Evolutionary conservation across 2,113 vertebrate genomes (phyloP).

Genomic region (Limanda limanda): DNA sequence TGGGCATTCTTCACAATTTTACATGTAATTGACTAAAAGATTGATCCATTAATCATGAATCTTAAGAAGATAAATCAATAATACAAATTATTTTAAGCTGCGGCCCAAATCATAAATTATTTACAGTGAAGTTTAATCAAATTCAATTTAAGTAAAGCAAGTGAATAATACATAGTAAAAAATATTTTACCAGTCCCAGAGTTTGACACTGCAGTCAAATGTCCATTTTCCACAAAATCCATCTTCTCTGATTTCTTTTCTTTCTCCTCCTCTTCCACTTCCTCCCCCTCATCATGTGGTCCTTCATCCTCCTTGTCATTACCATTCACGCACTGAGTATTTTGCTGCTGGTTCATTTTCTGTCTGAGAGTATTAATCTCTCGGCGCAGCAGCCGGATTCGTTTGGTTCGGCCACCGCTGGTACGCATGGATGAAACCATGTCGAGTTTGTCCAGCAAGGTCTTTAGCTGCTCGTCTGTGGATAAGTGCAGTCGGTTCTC

Average conservation of each 20-base stretch:
- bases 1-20: not conserved
- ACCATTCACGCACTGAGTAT: slow-evolving; percentile 76
- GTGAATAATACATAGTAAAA: not conserved
- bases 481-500: slow-evolving; percentile 93
- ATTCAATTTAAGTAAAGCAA: not conserved
- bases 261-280: slow-evolving; percentile 59
- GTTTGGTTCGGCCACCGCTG: slow-evolving; percentile 93
- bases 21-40: not conserved
- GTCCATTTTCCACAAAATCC: slow-evolving; percentile 46
- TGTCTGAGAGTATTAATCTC: slow-evolving; percentile 93
- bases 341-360: slow-evolving; percentile 88
- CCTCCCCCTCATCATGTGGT: slow-evolving; percentile 63
- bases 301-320: slow-evolving; percentile 66
- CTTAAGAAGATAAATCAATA: not conserved
- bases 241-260: slow-evolving; percentile 19
- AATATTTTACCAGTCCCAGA: slow-evolving; percentile 57
- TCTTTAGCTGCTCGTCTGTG: slow-evolving; percentile 92
- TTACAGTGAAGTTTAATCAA: too few species aligned
- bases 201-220: slow-evolving; percentile 56
- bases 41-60: not conserved
- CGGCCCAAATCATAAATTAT: not conserved
- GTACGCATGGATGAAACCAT: slow-evolving; percentile 90
- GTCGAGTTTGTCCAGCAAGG: slow-evolving; percentile 95
- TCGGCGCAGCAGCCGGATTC: slow-evolving; percentile 89
- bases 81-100: not conserved